Conservation (phyloP, 2,888 invertebrate genomes). For the Linyphia triangularis region DNA sequence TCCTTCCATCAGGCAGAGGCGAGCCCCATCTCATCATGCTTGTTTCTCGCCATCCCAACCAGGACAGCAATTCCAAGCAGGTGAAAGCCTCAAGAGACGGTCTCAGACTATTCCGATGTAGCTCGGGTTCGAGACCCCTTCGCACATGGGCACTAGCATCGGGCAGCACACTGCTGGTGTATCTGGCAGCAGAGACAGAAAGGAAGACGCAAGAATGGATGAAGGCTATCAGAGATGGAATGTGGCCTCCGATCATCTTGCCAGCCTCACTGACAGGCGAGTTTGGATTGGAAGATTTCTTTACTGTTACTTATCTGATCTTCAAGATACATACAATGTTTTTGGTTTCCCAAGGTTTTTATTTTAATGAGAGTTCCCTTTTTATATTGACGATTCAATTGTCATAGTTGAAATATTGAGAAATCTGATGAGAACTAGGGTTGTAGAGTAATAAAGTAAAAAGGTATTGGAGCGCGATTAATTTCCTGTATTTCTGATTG, state of each 20-base stretch:
- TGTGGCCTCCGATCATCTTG: slow-evolving; percentile 79
- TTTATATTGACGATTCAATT: no score
- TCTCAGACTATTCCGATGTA: slow-evolving; percentile 40
- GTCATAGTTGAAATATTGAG: no score
- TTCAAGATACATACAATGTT: no score
- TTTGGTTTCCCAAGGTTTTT: no score
- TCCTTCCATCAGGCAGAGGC: background rate
- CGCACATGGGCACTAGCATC: slow-evolving; percentile 85
- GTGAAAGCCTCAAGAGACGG: slow-evolving; percentile 30
- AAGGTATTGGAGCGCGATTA: no score
- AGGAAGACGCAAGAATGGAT: slow-evolving; percentile 87
- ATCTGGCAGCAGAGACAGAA: slow-evolving; percentile 84
- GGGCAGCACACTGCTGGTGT: slow-evolving; percentile 81
- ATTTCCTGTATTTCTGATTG: no score
- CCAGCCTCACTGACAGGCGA: background rate
- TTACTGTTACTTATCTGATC: no score
- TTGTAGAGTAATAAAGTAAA: no score
- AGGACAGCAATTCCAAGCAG: background rate
- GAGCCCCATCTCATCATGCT: slow-evolving; percentile 14
- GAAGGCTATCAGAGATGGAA: slow-evolving; percentile 83
- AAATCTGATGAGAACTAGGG: no score
- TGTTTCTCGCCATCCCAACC: background rate
- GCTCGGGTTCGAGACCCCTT: slow-evolving; percentile 82
- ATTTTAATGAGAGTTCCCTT: no score
- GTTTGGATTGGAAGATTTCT: no score